Evolutionary conservation across 2,888 invertebrate species (phyloP).

Genomic region (Serripes groenlandicus): DNA sequence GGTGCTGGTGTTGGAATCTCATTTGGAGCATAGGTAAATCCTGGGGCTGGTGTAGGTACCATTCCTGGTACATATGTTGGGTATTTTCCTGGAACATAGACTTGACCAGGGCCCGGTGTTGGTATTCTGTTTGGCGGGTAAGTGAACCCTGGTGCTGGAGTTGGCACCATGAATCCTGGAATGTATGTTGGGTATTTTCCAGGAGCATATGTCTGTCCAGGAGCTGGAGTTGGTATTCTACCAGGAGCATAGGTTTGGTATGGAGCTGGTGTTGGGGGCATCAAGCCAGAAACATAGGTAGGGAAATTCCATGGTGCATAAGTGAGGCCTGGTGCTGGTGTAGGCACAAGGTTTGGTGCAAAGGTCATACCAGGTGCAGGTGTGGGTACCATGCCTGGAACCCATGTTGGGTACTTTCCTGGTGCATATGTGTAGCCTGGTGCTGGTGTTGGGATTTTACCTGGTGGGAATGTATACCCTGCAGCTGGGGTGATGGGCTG

Average conservation of each 20-base stretch:
- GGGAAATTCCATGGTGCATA: constrained; percentile 62
- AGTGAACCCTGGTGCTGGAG: constrained; percentile 58
- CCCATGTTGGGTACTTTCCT: constrained; percentile 57
- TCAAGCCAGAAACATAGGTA: constrained; percentile 56
- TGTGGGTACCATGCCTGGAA: constrained; percentile 64
- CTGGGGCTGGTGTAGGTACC: constrained; percentile 64
- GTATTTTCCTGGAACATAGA: constrained; percentile 62
- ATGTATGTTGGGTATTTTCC: constrained; percentile 57
- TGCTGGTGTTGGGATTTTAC: constrained; percentile 54
- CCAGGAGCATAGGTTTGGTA: constrained; percentile 60
- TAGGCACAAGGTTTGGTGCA: constrained; percentile 62
- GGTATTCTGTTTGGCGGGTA: constrained; percentile 36
- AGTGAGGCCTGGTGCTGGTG: constrained; percentile 50
- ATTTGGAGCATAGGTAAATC: constrained; percentile 61
- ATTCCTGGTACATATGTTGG: constrained; percentile 58
- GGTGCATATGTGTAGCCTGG: constrained; percentile 65
- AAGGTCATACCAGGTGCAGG: constrained; percentile 62
- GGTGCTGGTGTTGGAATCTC: constrained; percentile 65
- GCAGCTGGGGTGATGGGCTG: constrained; percentile 57
- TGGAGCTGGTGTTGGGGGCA: constrained; percentile 64
- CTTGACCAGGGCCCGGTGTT: constrained; percentile 63
- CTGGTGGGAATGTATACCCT: constrained; percentile 52
- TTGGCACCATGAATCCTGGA: constrained; percentile 59
- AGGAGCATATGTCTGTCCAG: constrained; percentile 63
- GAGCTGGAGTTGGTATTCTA: constrained; percentile 66